A percentile compares a stretch with the other conserved stretches of the same genome.
These are phyloP conservation scores for Amniataba percoides DNA, from an alignment of 2,797 vertebrate genomes.

Conservation along the genomic window DNA sequence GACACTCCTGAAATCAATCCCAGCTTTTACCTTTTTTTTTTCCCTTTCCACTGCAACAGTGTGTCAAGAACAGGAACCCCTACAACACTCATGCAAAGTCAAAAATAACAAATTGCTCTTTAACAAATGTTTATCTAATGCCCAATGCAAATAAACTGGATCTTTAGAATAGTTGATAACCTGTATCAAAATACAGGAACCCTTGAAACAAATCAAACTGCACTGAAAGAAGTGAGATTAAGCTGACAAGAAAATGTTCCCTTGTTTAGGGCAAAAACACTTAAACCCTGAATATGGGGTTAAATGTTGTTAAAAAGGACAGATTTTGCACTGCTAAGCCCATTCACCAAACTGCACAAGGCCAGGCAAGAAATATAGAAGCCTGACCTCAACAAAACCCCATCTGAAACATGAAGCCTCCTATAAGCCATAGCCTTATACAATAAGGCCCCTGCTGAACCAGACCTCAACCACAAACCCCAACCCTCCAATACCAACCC, in stretches of 20 bases:
- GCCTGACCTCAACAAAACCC: slow-evolving; percentile 67
- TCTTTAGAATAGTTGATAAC: background rate
- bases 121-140: background rate
- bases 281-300: slow-evolving; percentile 8
- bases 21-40: slow-evolving; percentile 21
- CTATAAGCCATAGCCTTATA: slow-evolving; percentile 62
- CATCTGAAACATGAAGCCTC: slow-evolving; percentile 65
- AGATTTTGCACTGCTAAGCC: background rate
- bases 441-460: slow-evolving; percentile 64
- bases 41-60: slow-evolving; percentile 1
- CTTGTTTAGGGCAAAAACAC: background rate
- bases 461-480: slow-evolving; percentile 72
- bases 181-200: background rate
- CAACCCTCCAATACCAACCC: slow-evolving; percentile 49
- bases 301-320: background rate
- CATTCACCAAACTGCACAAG: slow-evolving; percentile 25
- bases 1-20: slow-evolving; percentile 26
- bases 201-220: background rate
- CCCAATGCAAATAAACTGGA: slow-evolving; percentile 1
- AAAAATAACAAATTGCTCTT: background rate
- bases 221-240: background rate
- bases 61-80: background rate
- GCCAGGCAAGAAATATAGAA: slow-evolving; percentile 50
- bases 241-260: background rate
- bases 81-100: background rate